Evolutionary conservation across 1,140 invertebrate genomes (phyloP).

Genomic region (Drosophila micromelanica): DNA sequence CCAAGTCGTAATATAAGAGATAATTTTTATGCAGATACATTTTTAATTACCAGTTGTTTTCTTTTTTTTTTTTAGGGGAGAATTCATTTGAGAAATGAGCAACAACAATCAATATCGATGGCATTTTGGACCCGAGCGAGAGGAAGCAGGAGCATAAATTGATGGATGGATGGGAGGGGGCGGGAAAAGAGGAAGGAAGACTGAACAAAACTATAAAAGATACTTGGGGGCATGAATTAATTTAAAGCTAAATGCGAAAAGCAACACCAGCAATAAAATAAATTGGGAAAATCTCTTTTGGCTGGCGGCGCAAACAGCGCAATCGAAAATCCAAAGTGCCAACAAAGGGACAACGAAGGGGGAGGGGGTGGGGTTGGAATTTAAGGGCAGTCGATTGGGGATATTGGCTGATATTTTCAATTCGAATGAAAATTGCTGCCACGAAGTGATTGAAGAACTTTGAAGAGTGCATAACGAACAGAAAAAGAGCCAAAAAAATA

Average conservation of each 20-base stretch:
- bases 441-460: conserved; percentile 40
- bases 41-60: conserved; percentile 21
- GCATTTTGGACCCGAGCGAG: background rate
- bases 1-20: no score
- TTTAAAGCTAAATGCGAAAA: conserved; percentile 50
- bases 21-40: conserved; percentile 5
- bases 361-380: background rate
- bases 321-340: conserved; percentile 7
- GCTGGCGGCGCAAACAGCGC: conserved; percentile 30
- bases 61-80: no score
- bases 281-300: conserved; percentile 48
- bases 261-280: conserved; percentile 46
- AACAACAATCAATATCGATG: conserved; percentile 28
- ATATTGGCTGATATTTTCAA: conserved; percentile 38
- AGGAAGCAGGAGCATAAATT: background rate
- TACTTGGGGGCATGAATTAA: conserved; percentile 55
- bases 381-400: background rate
- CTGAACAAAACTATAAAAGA: conserved; percentile 32
- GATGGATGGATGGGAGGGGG: background rate
- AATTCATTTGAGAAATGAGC: background rate
- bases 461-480: conserved; percentile 27
- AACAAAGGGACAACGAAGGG: conserved; percentile 11
- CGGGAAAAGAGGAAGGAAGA: background rate
- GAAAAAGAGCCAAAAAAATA: conserved; percentile 11
- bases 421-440: conserved; percentile 36